A percentile compares a stretch with the other conserved stretches of the same genome.
Evolutionary conservation across 2,113 vertebrate species (phyloP).

Genomic region (Caranx ignobilis): DNA sequence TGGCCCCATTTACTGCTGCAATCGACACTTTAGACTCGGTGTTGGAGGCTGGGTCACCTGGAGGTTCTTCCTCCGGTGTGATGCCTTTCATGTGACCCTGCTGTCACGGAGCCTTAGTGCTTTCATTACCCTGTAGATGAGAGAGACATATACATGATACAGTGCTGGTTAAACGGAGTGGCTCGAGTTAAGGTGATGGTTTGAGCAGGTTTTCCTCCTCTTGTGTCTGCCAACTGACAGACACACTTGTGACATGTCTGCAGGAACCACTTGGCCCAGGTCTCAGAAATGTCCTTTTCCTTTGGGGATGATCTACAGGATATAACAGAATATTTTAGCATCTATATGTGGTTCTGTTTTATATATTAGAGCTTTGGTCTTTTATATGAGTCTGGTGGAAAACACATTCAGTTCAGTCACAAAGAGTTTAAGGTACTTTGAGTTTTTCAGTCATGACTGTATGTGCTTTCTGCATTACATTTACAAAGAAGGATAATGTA

Average conservation of each 20-base stretch:
- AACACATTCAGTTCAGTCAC: background rate
- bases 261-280: conserved; percentile 16
- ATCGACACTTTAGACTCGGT: conserved; percentile 63
- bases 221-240: conserved; percentile 22
- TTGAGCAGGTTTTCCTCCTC: conserved; percentile 46
- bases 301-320: conserved; percentile 15
- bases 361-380: conserved; percentile 21
- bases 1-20: conserved; percentile 34
- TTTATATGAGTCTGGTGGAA: background rate
- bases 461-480: background rate
- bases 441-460: too few relatives aligned
- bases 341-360: conserved; percentile 42
- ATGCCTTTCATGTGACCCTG: conserved; percentile 55
- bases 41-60: conserved; percentile 19
- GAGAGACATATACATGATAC: conserved; percentile 41
- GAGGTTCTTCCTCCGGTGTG: conserved; percentile 31
- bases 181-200: conserved; percentile 39
- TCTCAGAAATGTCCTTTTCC: conserved; percentile 25
- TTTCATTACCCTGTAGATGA: conserved; percentile 33
- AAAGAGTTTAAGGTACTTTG: too few relatives aligned
- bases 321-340: conserved; percentile 37
- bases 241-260: conserved; percentile 36
- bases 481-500: background rate
- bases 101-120: conserved; percentile 27
- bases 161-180: conserved; percentile 21